Evolutionary conservation across 2,797 vertebrate genomes (phyloP), one percentile per base, ranked within the genome.

Genomic region (Chaenodraco wilsoni): DNA sequence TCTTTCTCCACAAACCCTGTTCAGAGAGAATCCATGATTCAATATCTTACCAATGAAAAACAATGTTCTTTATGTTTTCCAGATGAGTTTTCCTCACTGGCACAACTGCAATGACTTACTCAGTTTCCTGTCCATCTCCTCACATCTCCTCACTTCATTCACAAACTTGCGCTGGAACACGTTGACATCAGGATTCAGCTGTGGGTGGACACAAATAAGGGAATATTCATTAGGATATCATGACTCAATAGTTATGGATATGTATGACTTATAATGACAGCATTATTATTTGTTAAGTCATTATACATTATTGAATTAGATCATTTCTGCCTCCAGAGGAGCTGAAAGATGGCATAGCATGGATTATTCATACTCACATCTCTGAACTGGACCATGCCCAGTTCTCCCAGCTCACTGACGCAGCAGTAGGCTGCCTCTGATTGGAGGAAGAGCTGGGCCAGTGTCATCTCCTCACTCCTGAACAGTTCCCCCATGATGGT

Each of bases 121-220:
- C 15, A 99, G 95, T 82, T 99, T 99, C 72, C 98, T 93, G 92
- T 99, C 98, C 98, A 99, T 99, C 84, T 99, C 98, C 85, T 99
- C 98, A 70, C 98, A 99, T 72, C 98, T 93, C 84, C 98, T 91
- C 62, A 99, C 98, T 92, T 99, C 98, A 81, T 99, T 99, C 63
- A 99, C 98, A 93, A 99, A 99, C 87, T 99, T 99, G 17, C 98
- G 94, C 80, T 99, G 98, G 91, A 99, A 99, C 61, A 99, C 97
- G 33, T 99, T 99, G 67, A 99, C 96, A 55, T 98, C 97, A 8
- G 98, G 98, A 89, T 99, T 99, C 72, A 99, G 90, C 97, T 99
- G 91, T 55, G 73, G 81, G 76, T 7, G 27, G 27, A 41, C 33
- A 46, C 69, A 62, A 21, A 56, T 9, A 4, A 5, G n/a, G 56